Conservation (phyloP, 2,113 vertebrate genomes). For the Alosa alosa region DNA sequence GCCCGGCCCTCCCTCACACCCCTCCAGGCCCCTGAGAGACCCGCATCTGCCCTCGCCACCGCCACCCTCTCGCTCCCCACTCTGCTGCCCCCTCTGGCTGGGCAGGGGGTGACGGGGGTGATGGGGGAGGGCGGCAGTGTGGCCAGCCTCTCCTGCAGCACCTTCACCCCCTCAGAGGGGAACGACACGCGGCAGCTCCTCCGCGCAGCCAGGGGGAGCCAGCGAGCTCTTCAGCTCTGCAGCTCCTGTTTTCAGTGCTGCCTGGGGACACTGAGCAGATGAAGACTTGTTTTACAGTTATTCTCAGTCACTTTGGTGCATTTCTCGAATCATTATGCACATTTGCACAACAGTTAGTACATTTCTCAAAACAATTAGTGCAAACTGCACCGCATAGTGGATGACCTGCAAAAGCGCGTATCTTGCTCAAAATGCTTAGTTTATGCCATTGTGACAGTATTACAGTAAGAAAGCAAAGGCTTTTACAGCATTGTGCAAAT, state of each 20-base stretch:
- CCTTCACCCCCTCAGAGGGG: constrained; percentile 60
- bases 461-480: no score
- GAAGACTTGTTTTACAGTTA: no score
- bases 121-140: constrained; percentile 44
- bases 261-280: not conserved
- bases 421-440: no score
- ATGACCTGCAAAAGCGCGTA: no score
- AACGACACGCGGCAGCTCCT: constrained; percentile 54
- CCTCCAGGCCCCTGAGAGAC: constrained; percentile 58
- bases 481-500: no score
- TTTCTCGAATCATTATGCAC: no score
- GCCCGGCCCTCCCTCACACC: constrained; percentile 42
- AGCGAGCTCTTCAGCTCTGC: not conserved
- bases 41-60: constrained; percentile 19
- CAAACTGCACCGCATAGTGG: no score
- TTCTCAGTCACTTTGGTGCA: no score
- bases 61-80: constrained; percentile 51
- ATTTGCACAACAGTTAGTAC: no score
- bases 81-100: not conserved
- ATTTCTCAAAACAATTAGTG: no score
- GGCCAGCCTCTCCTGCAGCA: constrained; percentile 61
- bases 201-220: constrained; percentile 45
- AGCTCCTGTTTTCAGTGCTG: not conserved
- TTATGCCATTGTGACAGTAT: no score
- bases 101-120: not conserved